phyloP scores from a whole-genome alignment of 2,113 vertebrate species.

The Oryzias curvinotus region DNA sequence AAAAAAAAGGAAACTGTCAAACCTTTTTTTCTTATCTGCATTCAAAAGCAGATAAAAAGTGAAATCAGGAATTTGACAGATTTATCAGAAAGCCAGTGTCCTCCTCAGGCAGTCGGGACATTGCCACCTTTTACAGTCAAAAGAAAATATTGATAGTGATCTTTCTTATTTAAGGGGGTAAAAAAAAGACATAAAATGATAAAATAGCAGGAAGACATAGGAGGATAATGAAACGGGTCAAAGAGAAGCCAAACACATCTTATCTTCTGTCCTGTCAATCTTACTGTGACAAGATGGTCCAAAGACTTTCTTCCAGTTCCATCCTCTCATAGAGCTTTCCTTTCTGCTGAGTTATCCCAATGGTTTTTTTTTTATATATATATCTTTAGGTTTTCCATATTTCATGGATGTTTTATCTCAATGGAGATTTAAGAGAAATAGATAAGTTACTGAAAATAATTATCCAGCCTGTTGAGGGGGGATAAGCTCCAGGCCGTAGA shows the following conservation, averaged over 20 bases:
- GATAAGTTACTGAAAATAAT: too few species aligned
- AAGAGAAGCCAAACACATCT: slow-evolving; percentile 14
- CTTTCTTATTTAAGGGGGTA: slow-evolving; percentile 6
- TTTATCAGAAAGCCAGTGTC: slow-evolving; percentile 34
- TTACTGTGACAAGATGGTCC: slow-evolving; percentile 32
- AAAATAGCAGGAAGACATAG: slow-evolving; percentile 22
- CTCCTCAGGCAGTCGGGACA: slow-evolving; percentile 28
- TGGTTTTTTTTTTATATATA: slow-evolving; percentile 32
- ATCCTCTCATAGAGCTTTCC: slow-evolving; percentile 9
- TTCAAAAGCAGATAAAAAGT: slow-evolving; percentile 36
- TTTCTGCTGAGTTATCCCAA: slow-evolving; percentile 11
- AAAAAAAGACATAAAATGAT: slow-evolving; percentile 7
- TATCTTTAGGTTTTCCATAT: background rate
- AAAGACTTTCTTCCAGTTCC: slow-evolving; percentile 19
- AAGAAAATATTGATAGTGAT: slow-evolving; percentile 35
- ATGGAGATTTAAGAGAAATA: too few species aligned
- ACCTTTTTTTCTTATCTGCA: slow-evolving; percentile 17
- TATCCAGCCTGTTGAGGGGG: too few species aligned
- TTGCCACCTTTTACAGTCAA: slow-evolving; percentile 23
- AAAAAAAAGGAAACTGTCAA: slow-evolving; percentile 42
- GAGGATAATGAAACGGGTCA: slow-evolving; percentile 34
- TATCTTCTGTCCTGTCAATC: slow-evolving; percentile 48
- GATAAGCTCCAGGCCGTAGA: too few species aligned
- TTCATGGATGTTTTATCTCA: too few species aligned
- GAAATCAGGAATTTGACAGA: slow-evolving; percentile 27